Conservation (phyloP, 2,113 vertebrate species). For the Urocolius indicus region DNA sequence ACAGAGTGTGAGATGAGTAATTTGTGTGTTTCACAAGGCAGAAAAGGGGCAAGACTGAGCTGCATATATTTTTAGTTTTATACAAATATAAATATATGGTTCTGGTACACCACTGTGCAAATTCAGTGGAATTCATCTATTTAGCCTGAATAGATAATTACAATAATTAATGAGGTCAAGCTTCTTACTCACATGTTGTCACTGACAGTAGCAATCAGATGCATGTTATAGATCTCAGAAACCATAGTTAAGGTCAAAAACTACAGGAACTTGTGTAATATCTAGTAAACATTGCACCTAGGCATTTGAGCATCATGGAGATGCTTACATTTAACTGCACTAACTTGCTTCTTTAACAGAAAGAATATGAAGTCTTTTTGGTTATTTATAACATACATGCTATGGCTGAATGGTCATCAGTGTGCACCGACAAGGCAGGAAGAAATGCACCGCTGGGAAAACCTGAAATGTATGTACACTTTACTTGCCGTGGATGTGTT, state of each 20-base stretch:
- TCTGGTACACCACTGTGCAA: background rate
- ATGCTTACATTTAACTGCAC: background rate
- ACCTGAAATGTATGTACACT: slow-evolving; percentile 77
- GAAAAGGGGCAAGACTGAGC: background rate
- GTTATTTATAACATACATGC: slow-evolving; percentile 65
- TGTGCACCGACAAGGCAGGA: slow-evolving; percentile 68
- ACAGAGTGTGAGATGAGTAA: background rate
- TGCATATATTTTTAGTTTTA: background rate
- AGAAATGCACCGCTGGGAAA: slow-evolving; percentile 60
- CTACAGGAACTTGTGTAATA: background rate
- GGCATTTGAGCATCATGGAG: background rate
- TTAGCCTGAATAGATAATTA: background rate
- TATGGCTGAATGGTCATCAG: slow-evolving; percentile 65
- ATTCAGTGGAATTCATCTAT: background rate
- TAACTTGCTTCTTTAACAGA: slow-evolving; percentile 7
- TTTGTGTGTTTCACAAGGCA: background rate
- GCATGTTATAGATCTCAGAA: background rate
- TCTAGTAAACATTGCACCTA: background rate
- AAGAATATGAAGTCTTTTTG: slow-evolving; percentile 80
- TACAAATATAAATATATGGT: background rate
- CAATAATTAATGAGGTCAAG: background rate
- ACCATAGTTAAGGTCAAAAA: background rate
- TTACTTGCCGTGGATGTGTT: background rate
- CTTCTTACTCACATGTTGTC: background rate
- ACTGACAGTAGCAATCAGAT: background rate